Evolutionary conservation across 1,140 invertebrate species (phyloP).

Genomic region (Ips nitidus): DNA sequence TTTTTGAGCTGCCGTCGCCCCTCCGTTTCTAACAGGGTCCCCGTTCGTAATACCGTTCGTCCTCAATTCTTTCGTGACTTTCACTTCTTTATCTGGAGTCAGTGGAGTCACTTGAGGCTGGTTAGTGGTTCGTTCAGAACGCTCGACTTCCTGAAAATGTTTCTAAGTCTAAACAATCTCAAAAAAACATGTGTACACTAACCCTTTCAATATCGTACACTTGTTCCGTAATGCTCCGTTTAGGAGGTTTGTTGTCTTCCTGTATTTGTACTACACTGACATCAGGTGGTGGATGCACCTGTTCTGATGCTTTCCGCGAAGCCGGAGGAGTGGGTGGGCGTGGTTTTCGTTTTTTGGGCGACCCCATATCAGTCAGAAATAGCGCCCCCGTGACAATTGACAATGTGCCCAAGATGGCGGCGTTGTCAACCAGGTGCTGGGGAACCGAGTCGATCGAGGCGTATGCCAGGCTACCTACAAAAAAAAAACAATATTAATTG

Average conservation of each 20-base stretch:
- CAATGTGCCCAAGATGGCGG: constrained; percentile 66
- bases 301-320: neutral
- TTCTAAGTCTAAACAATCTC: neutral
- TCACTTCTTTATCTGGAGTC: constrained; percentile 49
- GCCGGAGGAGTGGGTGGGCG: neutral
- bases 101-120: constrained; percentile 33
- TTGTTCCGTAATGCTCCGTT: constrained; percentile 32
- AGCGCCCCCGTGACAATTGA: constrained; percentile 68
- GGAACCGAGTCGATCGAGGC: constrained; percentile 71
- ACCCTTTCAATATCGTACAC: constrained; percentile 39
- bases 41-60: constrained; percentile 30
- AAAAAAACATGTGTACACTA: neutral
- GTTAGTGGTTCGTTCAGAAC: constrained; percentile 50
- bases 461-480: constrained; percentile 62
- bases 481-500: constrained; percentile 1
- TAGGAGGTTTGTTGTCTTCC: neutral
- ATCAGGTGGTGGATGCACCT: neutral
- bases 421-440: constrained; percentile 66
- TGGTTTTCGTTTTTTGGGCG: constrained; percentile 48
- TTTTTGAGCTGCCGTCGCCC: too few relatives aligned
- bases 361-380: constrained; percentile 67
- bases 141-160: constrained; percentile 34
- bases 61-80: constrained; percentile 36
- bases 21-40: too few relatives aligned
- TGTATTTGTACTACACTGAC: constrained; percentile 10